Base-by-base conservation (phyloP, 2,888 invertebrate genomes). In the Microplitis deprimator region DNA sequence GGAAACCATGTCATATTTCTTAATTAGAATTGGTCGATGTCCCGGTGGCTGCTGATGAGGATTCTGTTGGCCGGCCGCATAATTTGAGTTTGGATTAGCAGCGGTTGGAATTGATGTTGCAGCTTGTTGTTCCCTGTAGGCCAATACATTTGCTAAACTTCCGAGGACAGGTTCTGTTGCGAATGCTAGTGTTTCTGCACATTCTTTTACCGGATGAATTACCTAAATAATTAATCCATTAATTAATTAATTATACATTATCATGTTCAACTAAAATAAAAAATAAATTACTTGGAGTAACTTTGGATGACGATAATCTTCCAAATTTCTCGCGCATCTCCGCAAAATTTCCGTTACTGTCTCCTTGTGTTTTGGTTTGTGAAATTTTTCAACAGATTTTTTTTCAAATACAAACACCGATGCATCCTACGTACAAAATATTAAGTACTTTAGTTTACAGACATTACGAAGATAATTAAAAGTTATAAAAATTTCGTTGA, bases 321-420 rank as follows among this genome's bases (percentile, higher is more conserved):
- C 96, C 87, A 98, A 91, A 83, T 95, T 94, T 74, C 93, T 91
- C 7, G 98, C 94, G 79, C 96, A 95, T 79, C 93, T 92, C 59
- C 96, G 92, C 74, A 98, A 91, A 76, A 96, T 93, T 87, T 98
- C 98, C 6, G 97, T 94, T 84, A 98, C 95, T n/a, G 94, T 94
- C 87, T 98, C 98, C 88, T 97, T 96, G 77, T 96, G 92, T 84
- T 97, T 95, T 4, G 97, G 97, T 87, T 97, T 98, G 91, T 96
- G 96, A 64, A 98, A 91, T 88, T 97, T 98, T 87, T 98, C 98
- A 0, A 96, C 97, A 76, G 95, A 94, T 81, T 96, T 94, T 90
- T 98, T 98, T 90, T 98, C 98, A 89, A 98, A 97, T 76, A 97
- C 92, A 91, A 98, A 98, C 81, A 98, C 94, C 0, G 98, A 97